Evolutionary conservation across 2,113 vertebrate species (phyloP).

Genomic region (Bos taurus): DNA sequence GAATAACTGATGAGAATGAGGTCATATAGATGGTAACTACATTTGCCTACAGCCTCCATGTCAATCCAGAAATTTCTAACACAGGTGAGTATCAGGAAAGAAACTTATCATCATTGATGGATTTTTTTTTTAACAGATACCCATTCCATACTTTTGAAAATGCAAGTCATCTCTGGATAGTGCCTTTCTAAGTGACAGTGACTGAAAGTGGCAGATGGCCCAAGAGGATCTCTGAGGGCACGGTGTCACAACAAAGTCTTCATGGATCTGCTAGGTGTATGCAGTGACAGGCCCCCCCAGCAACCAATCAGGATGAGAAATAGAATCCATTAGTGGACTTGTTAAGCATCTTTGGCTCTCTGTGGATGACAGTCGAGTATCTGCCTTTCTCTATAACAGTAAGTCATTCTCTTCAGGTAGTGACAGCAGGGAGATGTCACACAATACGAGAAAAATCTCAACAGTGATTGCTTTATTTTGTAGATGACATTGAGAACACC

Average conservation of each 20-base stretch:
- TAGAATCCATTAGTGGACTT: background rate
- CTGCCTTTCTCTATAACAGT: slow-evolving; percentile 13
- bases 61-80: background rate
- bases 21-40: background rate
- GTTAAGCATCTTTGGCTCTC: background rate
- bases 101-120: background rate
- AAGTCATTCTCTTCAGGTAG: slow-evolving; percentile 15
- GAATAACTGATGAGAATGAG: background rate
- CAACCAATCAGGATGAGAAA: slow-evolving; percentile 39
- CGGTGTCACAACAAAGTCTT: background rate
- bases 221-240: background rate
- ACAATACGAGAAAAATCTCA: background rate
- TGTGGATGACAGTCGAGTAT: background rate
- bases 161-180: background rate
- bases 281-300: slow-evolving; percentile 35
- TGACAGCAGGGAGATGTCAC: no score
- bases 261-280: background rate
- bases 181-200: background rate
- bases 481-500: slow-evolving; percentile 36
- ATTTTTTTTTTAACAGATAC: background rate
- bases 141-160: background rate
- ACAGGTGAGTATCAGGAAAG: background rate
- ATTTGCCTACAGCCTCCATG: background rate
- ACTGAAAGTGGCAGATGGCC: background rate
- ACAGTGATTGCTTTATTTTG: slow-evolving; percentile 37